Evolutionary conservation across 2,888 invertebrate genomes (phyloP).

Genomic region (Pachycephus smyrnensis): DNA sequence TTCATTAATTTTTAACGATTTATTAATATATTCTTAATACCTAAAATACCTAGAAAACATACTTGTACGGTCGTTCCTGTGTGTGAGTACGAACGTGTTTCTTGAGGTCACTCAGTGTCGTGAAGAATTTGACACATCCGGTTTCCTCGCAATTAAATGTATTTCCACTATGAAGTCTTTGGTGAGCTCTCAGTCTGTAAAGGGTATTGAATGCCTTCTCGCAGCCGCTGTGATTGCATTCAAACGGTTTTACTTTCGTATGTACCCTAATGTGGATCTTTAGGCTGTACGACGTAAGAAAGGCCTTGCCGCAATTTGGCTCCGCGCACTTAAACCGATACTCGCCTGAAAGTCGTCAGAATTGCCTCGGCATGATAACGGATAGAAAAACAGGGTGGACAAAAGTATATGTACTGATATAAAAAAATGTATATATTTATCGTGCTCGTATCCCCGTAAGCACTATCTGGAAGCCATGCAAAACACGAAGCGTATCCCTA

Average conservation of each 20-base stretch:
- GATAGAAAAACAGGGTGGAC: too few relatives aligned
- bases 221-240: conserved; percentile 85
- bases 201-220: conserved; percentile 95
- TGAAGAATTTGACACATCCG: conserved; percentile 91
- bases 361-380: conserved; percentile 46
- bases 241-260: conserved; percentile 92
- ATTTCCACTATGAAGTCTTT: conserved; percentile 92
- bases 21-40: not conserved
- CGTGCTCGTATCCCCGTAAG: conserved; percentile 1
- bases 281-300: conserved; percentile 93
- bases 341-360: conserved; percentile 79
- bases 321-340: conserved; percentile 93
- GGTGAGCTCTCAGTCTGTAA: conserved; percentile 90
- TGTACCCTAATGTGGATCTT: conserved; percentile 95
- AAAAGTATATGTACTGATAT: too few relatives aligned
- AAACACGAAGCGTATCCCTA: conserved; percentile 41
- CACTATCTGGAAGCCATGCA: conserved; percentile 56
- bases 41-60: conserved; percentile 59
- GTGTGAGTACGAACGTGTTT: conserved; percentile 95
- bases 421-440: too few relatives aligned
- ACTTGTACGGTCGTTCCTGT: conserved; percentile 90
- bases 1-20: too few relatives aligned
- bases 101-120: conserved; percentile 92
- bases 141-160: conserved; percentile 91
- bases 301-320: conserved; percentile 90